phyloP scores from a whole-genome alignment of 2,888 invertebrate genomes.

The Ashinkailepas kermadecensis region DNA sequence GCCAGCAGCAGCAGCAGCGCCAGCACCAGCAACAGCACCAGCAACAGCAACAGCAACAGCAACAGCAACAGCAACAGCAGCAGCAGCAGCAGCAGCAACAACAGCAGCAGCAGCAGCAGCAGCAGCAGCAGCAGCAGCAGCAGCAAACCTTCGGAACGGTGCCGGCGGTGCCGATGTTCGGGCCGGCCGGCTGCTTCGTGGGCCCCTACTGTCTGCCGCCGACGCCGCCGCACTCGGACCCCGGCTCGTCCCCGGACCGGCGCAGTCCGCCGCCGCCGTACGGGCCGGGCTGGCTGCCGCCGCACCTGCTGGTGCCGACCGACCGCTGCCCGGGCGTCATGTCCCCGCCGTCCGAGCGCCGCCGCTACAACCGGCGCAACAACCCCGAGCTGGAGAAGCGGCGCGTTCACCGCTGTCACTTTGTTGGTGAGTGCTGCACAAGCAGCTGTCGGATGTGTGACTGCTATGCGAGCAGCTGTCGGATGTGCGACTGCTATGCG shows the following conservation, averaged over 20 bases:
- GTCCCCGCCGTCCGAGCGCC: neutral
- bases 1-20: too few relatives aligned
- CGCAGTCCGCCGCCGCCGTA: neutral
- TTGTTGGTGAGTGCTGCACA: conserved; percentile 47
- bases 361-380: conserved; percentile 56
- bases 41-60: too few relatives aligned
- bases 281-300: neutral
- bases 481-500: neutral
- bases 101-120: conserved; percentile 20
- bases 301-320: neutral
- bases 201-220: conserved; percentile 29
- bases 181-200: neutral
- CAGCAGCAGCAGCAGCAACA: conserved; percentile 3
- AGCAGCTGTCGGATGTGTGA: neutral
- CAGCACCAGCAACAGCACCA: too few relatives aligned
- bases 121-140: conserved; percentile 11
- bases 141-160: neutral
- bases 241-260: neutral
- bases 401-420: conserved; percentile 93
- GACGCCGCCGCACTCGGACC: conserved; percentile 27
- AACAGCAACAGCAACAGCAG: too few relatives aligned
- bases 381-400: conserved; percentile 95
- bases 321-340: neutral
- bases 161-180: neutral
- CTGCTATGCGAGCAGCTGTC: neutral